Conservation (phyloP, 2,888 invertebrate species). For the Dryobota labecula region DNA sequence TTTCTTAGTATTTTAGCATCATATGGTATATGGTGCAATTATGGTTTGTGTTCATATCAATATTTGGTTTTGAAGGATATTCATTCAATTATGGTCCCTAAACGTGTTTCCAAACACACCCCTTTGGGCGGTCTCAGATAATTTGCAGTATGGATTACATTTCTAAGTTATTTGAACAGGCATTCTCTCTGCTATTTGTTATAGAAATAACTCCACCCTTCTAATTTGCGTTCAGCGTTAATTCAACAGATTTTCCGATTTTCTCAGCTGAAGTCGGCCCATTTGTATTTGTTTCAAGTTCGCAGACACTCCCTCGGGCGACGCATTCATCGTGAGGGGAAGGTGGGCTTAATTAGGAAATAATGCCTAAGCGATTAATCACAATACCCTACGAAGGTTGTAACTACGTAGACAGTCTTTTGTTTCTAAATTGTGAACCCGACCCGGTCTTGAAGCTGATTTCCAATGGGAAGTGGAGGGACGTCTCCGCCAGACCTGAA, state of each 20-base stretch:
- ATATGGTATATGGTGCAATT: too few species aligned
- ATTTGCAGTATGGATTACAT: conserved; percentile 60
- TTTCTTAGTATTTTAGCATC: too few species aligned
- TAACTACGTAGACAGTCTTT: conserved; percentile 70
- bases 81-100: conserved; percentile 34
- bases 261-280: conserved; percentile 76
- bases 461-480: conserved; percentile 84
- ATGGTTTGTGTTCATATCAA: conserved; percentile 42
- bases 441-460: conserved; percentile 79
- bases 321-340: conserved; percentile 80
- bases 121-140: conserved; percentile 34
- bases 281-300: conserved; percentile 83
- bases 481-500: conserved; percentile 85
- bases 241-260: conserved; percentile 85
- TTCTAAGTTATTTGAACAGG: conserved; percentile 59
- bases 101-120: conserved; percentile 26
- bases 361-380: conserved; percentile 89
- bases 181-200: conserved; percentile 58
- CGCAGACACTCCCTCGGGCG: conserved; percentile 79
- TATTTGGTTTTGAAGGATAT: conserved; percentile 29
- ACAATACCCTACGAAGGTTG: conserved; percentile 78
- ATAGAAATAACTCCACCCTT: conserved; percentile 69
- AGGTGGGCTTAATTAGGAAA: conserved; percentile 89
- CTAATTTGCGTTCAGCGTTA: conserved; percentile 81
- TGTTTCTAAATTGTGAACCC: conserved; percentile 74